Conservation (phyloP, 2,888 invertebrate species). For the Diarsia brunnea region DNA sequence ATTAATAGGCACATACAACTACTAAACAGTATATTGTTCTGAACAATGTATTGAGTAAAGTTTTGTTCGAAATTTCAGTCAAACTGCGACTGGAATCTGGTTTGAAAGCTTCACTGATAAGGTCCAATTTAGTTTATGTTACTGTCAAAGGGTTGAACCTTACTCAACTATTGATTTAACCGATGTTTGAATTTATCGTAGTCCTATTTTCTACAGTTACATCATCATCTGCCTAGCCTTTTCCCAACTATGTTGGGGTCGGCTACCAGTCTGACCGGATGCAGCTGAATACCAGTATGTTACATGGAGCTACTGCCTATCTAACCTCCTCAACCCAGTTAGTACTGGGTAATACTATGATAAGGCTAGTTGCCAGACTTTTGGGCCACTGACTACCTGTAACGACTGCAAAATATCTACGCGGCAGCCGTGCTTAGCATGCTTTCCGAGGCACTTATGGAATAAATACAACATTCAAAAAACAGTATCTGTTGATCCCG, state of each 20-base stretch:
- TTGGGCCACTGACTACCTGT: too few species aligned
- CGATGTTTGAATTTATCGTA: not conserved
- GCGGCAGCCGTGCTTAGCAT: too few species aligned
- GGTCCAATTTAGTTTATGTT: conserved; percentile 1
- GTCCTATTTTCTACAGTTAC: not conserved
- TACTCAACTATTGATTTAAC: not conserved
- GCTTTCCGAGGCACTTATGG: not conserved
- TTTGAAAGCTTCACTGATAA: conserved; percentile 18
- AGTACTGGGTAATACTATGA: too few species aligned
- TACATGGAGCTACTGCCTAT: too few species aligned
- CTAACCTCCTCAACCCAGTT: too few species aligned
- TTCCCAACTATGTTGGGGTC: too few species aligned
- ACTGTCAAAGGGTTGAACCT: not conserved
- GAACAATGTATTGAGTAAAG: conserved; percentile 27
- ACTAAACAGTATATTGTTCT: conserved; percentile 2
- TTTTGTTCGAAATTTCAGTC: conserved; percentile 24
- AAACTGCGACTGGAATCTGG: not conserved
- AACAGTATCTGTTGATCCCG: not conserved
- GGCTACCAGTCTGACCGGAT: too few species aligned
- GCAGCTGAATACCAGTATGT: too few species aligned
- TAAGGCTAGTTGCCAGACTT: too few species aligned
- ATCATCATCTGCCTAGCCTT: too few species aligned
- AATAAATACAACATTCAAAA: not conserved
- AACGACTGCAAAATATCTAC: too few species aligned
- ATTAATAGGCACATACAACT: not conserved